Evolutionary conservation across 2,113 vertebrate genomes (phyloP).

Genomic region (Thymallus thymallus): DNA sequence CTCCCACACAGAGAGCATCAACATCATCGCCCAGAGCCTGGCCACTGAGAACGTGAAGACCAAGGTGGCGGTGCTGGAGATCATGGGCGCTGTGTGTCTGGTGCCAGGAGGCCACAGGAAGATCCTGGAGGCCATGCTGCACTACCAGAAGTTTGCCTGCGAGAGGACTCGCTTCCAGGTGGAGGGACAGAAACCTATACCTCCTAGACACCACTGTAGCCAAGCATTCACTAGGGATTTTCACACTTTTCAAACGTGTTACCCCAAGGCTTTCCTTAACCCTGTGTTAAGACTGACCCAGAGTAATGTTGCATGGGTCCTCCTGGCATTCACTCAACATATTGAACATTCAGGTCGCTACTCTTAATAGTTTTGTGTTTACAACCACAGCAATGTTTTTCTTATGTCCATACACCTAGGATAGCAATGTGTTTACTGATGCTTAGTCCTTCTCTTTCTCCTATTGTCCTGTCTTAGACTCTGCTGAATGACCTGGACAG

Average conservation of each 20-base stretch:
- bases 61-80: conserved; percentile 98
- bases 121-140: conserved; percentile 95
- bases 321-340: too few species aligned
- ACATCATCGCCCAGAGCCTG: conserved; percentile 97
- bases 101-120: conserved; percentile 97
- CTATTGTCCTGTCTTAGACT: conserved; percentile 67
- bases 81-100: conserved; percentile 98
- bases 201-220: background rate
- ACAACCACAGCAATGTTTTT: too few species aligned
- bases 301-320: too few species aligned
- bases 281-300: too few species aligned
- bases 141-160: conserved; percentile 95
- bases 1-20: conserved; percentile 95
- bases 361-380: too few species aligned
- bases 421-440: too few species aligned
- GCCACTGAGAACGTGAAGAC: conserved; percentile 97
- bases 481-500: conserved; percentile 95
- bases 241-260: too few species aligned
- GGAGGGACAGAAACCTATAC: background rate
- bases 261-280: too few species aligned
- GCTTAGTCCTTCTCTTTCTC: background rate
- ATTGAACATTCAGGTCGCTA: background rate
- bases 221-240: too few species aligned
- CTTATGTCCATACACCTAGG: too few species aligned
- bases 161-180: conserved; percentile 98